A percentile compares a stretch with the other conserved stretches of the same genome.
Conservation (phyloP, 2,113 vertebrate genomes). For the Sporophila hypoxantha region DNA sequence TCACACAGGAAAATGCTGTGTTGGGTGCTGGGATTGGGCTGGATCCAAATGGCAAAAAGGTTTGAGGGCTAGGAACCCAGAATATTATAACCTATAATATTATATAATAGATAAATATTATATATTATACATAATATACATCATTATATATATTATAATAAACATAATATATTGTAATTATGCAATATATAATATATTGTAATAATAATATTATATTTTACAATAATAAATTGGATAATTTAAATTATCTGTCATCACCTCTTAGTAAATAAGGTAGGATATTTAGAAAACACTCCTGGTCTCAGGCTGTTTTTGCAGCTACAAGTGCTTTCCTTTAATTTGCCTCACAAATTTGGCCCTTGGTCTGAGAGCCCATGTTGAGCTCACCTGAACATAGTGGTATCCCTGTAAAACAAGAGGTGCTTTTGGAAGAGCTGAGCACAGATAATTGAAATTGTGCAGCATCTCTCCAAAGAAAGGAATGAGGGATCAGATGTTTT, state of each 20-base stretch:
- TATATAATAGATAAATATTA: no score
- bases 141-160: no score
- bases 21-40: background rate
- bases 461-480: background rate
- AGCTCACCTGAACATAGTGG: background rate
- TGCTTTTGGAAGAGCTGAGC: background rate
- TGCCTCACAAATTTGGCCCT: background rate
- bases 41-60: background rate
- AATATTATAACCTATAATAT: no score
- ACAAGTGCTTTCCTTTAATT: background rate
- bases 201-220: no score
- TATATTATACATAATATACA: no score
- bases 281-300: background rate
- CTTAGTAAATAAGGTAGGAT: background rate
- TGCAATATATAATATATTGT: no score
- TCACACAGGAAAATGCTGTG: background rate
- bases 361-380: background rate
- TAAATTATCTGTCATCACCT: background rate
- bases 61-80: background rate
- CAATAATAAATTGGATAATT: background rate
- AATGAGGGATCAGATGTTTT: background rate
- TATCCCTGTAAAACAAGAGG: background rate
- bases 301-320: background rate
- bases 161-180: no score
- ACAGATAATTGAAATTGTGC: background rate